Percentiles rank a stretch among this genome's conserved stretches.
phyloP scores from a whole-genome alignment of 37 sponge, comb jelly and placozoan species.

The Corticium candelabrum region DNA sequence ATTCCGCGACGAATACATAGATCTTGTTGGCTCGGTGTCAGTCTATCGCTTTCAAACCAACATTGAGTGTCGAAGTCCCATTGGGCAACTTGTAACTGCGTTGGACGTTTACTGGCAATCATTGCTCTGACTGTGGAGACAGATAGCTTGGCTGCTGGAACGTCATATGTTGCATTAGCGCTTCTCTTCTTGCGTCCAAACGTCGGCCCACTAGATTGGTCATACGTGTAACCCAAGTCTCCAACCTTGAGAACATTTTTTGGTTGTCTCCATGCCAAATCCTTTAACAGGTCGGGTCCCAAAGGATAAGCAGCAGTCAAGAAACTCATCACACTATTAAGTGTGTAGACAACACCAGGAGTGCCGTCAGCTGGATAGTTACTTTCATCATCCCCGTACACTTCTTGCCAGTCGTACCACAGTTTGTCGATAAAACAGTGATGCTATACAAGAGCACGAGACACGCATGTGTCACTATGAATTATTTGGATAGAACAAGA shows the following conservation, averaged over 20 bases:
- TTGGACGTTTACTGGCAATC: not conserved
- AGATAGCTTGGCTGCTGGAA: not conserved
- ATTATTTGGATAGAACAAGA: not conserved
- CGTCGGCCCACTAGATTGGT: not conserved
- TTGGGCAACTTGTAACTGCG: not conserved
- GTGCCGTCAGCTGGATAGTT: not conserved
- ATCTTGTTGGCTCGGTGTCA: not conserved
- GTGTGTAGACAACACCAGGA: not conserved
- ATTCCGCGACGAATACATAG: not conserved
- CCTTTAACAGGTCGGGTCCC: not conserved
- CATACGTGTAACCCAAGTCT: not conserved
- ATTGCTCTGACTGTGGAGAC: not conserved
- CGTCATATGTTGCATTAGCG: not conserved
- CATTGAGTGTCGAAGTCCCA: not conserved
- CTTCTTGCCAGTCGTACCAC: not conserved
- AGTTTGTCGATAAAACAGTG: not conserved
- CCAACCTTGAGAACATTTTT: not conserved
- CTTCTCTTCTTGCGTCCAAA: not conserved
- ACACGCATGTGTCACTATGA: not conserved
- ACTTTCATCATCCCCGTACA: not conserved
- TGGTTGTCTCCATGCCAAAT: not conserved
- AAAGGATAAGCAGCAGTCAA: not conserved
- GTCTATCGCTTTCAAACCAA: not conserved
- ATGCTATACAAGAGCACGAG: not conserved
- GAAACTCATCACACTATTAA: not conserved